Conservation (phyloP, 2,113 vertebrate genomes). For the Zeus faber region DNA sequence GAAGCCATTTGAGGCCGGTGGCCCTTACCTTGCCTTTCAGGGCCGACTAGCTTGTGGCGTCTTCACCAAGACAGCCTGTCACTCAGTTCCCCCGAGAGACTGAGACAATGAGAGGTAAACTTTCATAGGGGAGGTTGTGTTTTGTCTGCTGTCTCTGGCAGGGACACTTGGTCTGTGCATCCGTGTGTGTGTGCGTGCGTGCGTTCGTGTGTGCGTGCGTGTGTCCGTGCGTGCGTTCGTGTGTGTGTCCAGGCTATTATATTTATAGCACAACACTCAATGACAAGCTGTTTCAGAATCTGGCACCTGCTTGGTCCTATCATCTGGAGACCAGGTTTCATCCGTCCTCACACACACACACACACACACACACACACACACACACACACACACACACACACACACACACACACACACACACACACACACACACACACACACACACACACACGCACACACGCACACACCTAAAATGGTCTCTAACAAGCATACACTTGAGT, state of each 20-base stretch:
- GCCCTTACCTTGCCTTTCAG: no score
- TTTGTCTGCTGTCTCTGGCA: slow-evolving; percentile 33
- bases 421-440: slow-evolving; percentile 7
- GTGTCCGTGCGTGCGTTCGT: no score
- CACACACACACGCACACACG: slow-evolving; percentile 6
- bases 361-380: not conserved
- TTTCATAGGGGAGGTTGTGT: slow-evolving; percentile 17
- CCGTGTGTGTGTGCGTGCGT: slow-evolving; percentile 10
- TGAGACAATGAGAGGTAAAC: slow-evolving; percentile 7
- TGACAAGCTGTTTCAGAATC: not conserved
- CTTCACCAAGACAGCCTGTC: slow-evolving; percentile 31
- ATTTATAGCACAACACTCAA: not conserved
- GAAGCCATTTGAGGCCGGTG: no score
- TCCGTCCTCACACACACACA: not conserved
- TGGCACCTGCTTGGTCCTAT: slow-evolving; percentile 2
- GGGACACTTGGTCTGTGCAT: slow-evolving; percentile 12
- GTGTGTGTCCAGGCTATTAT: no score
- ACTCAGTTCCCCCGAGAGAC: slow-evolving; percentile 35
- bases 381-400: not conserved
- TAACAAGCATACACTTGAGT: no score
- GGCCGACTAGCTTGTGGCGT: slow-evolving; percentile 33
- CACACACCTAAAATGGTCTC: not conserved
- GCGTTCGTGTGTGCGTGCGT: slow-evolving; percentile 22
- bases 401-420: not conserved
- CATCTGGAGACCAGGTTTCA: not conserved